phyloP scores from a whole-genome alignment of 2,888 invertebrate genomes.

The Cheilosia scutellata region DNA sequence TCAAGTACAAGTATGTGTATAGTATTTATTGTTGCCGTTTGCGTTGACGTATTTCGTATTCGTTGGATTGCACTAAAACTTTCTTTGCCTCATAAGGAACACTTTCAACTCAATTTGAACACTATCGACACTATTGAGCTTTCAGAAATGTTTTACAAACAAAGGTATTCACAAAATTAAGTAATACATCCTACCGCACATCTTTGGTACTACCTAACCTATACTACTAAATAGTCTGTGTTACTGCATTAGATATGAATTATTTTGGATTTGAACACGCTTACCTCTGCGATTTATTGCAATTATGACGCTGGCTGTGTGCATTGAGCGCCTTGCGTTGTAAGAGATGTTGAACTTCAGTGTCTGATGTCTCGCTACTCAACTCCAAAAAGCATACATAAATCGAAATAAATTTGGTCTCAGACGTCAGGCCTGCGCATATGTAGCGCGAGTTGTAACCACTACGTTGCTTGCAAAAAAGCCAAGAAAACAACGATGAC shows the following conservation, averaged over 20 bases:
- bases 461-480: conserved; percentile 61
- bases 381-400: conserved; percentile 61
- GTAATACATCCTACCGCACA: neutral
- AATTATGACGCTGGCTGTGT: conserved; percentile 33
- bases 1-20: conserved; percentile 24
- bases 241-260: conserved; percentile 12
- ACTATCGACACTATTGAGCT: conserved; percentile 44
- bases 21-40: conserved; percentile 70
- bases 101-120: conserved; percentile 47
- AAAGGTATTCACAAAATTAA: conserved; percentile 30
- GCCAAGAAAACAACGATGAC: conserved; percentile 21
- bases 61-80: conserved; percentile 58
- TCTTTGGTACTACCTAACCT: too few relatives aligned
- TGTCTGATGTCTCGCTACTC: conserved; percentile 69
- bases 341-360: conserved; percentile 65
- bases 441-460: conserved; percentile 60
- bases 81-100: conserved; percentile 55
- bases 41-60: conserved; percentile 43
- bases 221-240: neutral
- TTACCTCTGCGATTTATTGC: conserved; percentile 61
- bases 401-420: conserved; percentile 65
- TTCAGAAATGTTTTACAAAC: conserved; percentile 56
- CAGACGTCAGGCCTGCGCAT: conserved; percentile 65
- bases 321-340: conserved; percentile 54
- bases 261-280: conserved; percentile 34